Base-by-base conservation (phyloP, 23 tunicate species). In the Phallusia fumigata region DNA sequence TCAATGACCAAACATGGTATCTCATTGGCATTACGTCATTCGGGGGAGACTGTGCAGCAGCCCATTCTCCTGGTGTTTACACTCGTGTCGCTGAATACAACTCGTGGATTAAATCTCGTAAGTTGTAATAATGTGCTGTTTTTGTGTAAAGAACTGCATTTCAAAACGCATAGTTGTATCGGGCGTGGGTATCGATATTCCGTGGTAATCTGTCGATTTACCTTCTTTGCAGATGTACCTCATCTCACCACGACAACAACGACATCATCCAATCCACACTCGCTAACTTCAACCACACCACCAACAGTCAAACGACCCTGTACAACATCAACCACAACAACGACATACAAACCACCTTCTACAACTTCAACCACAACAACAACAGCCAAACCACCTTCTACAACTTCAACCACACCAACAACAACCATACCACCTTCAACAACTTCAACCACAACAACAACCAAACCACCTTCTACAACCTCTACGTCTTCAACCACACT, bases 1-100 rank as follows among this genome's bases (percentile, higher is more conserved):
- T 33, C 2, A 75, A 75, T 31, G 5, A 31, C 33, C 44, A 75
- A 21, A 75, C 34, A 1, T 75, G 78, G 78, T 75, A 75, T 75
- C 10, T 75, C 10, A 35, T 75, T 18, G 78, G 78, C 3, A 75
- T 75, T 19, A 75, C 78, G 1, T 75, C 78, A 3, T 75, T 18
- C 30, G 33, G 33, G 47, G 28, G 13, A 58, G 18, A 75, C 2
- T 75, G 78, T 30, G 78, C 34, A 5, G 10, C 10, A 3, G 34
- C 78, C 5, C 11, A 75, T 1, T 19, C n/a, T 3, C 78, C 78
- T 21, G 78, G 78, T 21, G 33, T 75, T 5, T 75, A 35, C 45
- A 31, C 78, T 26, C 44, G 78, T 1, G 78, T 75, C 5, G 10
- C 78, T 3, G 13, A 35, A 21, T 34, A 33, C 16, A 6, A 18